phyloP scores from a whole-genome alignment of 1,140 invertebrate genomes.

The Drosophila oshimai region DNA sequence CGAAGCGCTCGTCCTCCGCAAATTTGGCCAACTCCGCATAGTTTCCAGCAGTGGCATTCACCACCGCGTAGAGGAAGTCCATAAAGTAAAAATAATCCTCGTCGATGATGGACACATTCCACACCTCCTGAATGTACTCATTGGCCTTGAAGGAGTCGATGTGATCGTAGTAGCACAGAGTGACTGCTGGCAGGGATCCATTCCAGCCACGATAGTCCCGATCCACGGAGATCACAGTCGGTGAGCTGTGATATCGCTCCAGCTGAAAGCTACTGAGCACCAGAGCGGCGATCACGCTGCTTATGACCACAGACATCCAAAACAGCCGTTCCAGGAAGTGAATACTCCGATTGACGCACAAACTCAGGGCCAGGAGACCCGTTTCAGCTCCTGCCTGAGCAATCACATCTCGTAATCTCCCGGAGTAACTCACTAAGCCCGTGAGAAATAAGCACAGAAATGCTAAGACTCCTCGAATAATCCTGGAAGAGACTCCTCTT shows the following conservation, averaged over 20 bases:
- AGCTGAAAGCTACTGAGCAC: conserved; percentile 58
- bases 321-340: conserved; percentile 57
- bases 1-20: conserved; percentile 80
- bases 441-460: not conserved
- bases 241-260: conserved; percentile 83
- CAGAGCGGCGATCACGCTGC: conserved; percentile 46
- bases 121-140: conserved; percentile 70
- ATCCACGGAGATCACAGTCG: conserved; percentile 87
- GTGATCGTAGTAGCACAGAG: conserved; percentile 84
- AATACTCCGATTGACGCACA: conserved; percentile 47
- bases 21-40: conserved; percentile 82
- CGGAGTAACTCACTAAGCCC: not conserved
- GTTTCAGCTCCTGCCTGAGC: conserved; percentile 61
- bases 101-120: conserved; percentile 74
- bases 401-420: conserved; percentile 26
- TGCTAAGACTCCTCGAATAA: not conserved
- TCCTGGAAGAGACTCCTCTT: not conserved
- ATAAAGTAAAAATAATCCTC: conserved; percentile 81
- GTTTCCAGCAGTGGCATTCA: conserved; percentile 79
- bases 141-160: conserved; percentile 79
- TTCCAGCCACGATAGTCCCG: conserved; percentile 87
- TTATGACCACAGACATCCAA: conserved; percentile 53
- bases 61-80: conserved; percentile 82
- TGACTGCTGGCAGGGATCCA: conserved; percentile 86
- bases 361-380: conserved; percentile 55